Percentiles rank a stretch among this genome's conserved stretches.
Conservation (phyloP, 2,797 vertebrate genomes). For the Babyrousa celebensis region DNA sequence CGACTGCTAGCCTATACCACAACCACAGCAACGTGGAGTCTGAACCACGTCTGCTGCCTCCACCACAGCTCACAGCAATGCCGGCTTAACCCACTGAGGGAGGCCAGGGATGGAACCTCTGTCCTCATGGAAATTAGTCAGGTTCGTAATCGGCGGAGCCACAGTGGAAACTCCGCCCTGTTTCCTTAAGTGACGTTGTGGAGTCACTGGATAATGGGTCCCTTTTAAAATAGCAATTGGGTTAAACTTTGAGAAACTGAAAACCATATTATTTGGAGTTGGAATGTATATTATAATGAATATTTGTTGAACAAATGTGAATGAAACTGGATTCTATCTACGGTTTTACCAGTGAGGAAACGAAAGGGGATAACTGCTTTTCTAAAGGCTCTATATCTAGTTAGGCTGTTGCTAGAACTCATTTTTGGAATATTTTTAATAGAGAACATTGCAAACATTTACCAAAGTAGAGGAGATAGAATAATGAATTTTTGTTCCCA, state of each 20-base stretch:
- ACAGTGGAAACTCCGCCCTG: neutral
- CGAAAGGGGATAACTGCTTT: neutral
- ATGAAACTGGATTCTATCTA: neutral
- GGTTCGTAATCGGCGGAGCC: no score
- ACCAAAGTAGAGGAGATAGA: neutral
- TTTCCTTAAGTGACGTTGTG: neutral
- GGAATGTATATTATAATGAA: neutral
- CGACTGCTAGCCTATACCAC: no score
- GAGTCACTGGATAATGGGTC: neutral
- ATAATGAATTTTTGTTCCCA: neutral
- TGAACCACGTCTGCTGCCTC: no score
- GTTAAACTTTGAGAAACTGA: neutral
- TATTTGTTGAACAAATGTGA: neutral
- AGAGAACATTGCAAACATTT: neutral
- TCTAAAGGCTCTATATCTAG: neutral
- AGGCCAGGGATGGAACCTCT: no score
- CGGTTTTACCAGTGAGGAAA: neutral
- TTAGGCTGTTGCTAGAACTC: neutral
- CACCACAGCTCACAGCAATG: no score
- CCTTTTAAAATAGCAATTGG: neutral
- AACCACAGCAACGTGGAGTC: no score
- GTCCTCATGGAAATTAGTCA: no score
- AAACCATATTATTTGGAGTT: constrained; percentile 24
- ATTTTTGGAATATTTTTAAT: neutral
- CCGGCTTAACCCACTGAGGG: no score